Evolutionary conservation across 2,113 vertebrate genomes (phyloP).

Genomic region (Bubo bubo): DNA sequence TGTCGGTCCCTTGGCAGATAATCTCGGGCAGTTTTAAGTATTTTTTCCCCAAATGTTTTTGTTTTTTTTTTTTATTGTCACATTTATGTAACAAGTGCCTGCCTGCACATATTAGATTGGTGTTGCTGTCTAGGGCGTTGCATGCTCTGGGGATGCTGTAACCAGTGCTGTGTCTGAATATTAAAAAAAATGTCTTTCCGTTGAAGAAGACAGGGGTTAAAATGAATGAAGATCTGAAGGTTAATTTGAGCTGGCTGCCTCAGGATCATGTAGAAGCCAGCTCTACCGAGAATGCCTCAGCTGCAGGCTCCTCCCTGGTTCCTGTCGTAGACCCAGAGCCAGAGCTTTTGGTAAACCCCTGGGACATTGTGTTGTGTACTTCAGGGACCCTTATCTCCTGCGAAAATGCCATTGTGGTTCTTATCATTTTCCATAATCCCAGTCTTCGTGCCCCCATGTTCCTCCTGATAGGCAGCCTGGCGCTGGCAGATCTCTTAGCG

Average conservation of each 20-base stretch:
- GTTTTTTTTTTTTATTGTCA: not conserved
- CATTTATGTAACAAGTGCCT: slow-evolving; percentile 62
- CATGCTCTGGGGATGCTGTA: slow-evolving; percentile 43
- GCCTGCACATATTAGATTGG: not conserved
- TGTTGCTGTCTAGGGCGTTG: slow-evolving; percentile 24
- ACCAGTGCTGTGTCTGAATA: slow-evolving; percentile 33
- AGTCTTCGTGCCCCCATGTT: slow-evolving; percentile 96
- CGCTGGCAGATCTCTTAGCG: slow-evolving; percentile 94
- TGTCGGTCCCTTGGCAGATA: not conserved
- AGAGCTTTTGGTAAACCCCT: slow-evolving; percentile 90
- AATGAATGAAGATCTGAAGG: slow-evolving; percentile 92
- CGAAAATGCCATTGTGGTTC: slow-evolving; percentile 95
- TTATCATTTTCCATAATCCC: slow-evolving; percentile 97
- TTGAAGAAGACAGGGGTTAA: slow-evolving; percentile 85
- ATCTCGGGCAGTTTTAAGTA: not conserved
- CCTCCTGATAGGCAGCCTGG: slow-evolving; percentile 95
- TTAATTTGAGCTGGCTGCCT: slow-evolving; percentile 88
- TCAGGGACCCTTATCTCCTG: slow-evolving; percentile 97
- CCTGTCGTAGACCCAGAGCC: slow-evolving; percentile 78
- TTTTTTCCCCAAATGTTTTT: too few species aligned
- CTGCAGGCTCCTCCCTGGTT: slow-evolving; percentile 75
- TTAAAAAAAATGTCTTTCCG: slow-evolving; percentile 78
- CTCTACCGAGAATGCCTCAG: slow-evolving; percentile 83
- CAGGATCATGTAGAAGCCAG: slow-evolving; percentile 84
- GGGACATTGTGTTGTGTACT: slow-evolving; percentile 96